Evolutionary conservation across 2,888 invertebrate genomes (phyloP), one percentile per base, ranked within the genome.

Genomic region (Dasypolia templi): DNA sequence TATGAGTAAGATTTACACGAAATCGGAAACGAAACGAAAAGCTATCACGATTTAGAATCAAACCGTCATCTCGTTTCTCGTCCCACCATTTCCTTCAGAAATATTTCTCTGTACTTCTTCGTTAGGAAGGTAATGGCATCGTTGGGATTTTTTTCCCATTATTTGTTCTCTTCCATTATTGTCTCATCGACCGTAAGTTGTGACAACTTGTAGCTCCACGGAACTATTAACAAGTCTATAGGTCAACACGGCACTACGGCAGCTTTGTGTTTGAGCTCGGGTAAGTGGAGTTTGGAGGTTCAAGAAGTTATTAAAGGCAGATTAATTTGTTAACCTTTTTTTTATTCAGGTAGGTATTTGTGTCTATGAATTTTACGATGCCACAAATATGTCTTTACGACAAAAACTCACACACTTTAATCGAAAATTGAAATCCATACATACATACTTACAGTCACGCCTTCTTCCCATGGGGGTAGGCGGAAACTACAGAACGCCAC

Each of bases 141-240:
- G 9, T 69, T 46, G n/a, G 4, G 26, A 29, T 79, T 61, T 63
- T 42, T 81, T 53, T 26, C 51, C 46, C 44, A 82, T 69, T 58
- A 65, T 65, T 76, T 53, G 19, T 55, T 66, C 49, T n/a, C n/a
- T n/a, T n/a, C n/a, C n/a, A n/a, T n/a, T n/a, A n/a, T n/a, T 35
- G 32, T 32, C 51, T 75, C 82, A 51, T 69, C 29, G 55, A 59
- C 64, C 26, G 12, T 42, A 42, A 32, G 70, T 44, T 81, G 64
- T 64, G 29, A 44, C 56, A 61, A 81, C 68, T 51, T 69, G 77
- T n/a, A 29, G 11, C 55, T 51, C 32, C 44, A 44, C 44, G 14
- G 46, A 0, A 14, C 32, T 58, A 32, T 17, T 74, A 78, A 81
- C 66, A 66, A 78, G 42, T 29, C 32, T 39, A 6, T 14, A 44